Base-by-base conservation (phyloP, 2,888 invertebrate genomes). In the Alloplasta piceator region DNA sequence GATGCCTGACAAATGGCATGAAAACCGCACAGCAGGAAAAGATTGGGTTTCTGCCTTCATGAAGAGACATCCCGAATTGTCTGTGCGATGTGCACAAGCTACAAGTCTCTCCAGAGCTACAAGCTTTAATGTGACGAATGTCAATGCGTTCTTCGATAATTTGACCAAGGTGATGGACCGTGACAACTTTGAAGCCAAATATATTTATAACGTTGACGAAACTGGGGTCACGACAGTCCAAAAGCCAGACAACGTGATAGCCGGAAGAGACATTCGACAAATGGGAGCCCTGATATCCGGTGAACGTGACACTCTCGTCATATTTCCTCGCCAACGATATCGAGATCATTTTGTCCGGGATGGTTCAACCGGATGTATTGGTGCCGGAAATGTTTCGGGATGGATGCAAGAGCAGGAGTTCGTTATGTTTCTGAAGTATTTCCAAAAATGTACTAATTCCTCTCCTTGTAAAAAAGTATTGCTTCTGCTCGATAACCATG, bases 31-130 rank as follows among this genome's bases (percentile, higher is more conserved):
- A 66, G 89, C 90, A 52, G 87, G 48, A 89, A 90, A 70, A 90
- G 89, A 90, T 86, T 89, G 60, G 60, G 77, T 10, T 64, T n/a
- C n/a, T n/a, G n/a, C 48, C 6, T 90, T 89, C 76, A 75, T 90
- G 52, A 87, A 86, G 70, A 66, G 90, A 14, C 82, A 89, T 55
- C 74, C 82, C 10, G 63, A 56, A 41, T 56, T 90, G 12, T 85
- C 85, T 9, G 75, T 90, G 14, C 58, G 89, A n/a, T 52, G 84
- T 56, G 88, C 88, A 10, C 83, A 88, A 83, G 84, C 86, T 5
- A 90, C 88, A 0, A 89, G 87, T 61, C 73, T 88, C 16, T 84
- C 88, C 7, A 56, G 88, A 68, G 85, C 84, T 0, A 84, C 86
- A 4, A 82, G 82, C 61, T 90, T 90, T 76, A 89, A 89, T 73